phyloP scores from a whole-genome alignment of 2,113 vertebrate genomes.

The Plecotus auritus region DNA sequence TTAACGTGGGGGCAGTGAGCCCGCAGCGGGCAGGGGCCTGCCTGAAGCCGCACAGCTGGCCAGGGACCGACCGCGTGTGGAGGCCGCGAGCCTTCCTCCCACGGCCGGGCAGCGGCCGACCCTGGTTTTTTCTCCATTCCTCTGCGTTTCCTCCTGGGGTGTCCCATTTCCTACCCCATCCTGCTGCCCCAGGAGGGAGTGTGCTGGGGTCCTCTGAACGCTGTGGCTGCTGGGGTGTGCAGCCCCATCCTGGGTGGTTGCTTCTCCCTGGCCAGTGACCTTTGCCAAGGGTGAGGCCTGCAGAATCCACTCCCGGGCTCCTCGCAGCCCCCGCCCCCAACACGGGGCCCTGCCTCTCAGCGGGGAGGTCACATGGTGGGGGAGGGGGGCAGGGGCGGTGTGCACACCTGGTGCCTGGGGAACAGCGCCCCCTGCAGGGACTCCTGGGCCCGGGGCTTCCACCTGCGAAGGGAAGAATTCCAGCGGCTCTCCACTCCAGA shows the following conservation, averaged over 20 bases:
- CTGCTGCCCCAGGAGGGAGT: too few species aligned
- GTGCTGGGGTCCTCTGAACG: not conserved
- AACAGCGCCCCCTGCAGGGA: too few species aligned
- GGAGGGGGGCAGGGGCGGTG: rapidly evolving
- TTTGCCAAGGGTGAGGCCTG: not conserved
- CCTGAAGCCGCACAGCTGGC: not conserved
- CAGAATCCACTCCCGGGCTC: not conserved
- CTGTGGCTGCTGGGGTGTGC: rapidly evolving
- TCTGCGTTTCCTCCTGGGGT: not conserved
- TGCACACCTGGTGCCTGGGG: not conserved
- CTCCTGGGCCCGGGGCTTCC: not conserved
- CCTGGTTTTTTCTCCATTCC: not conserved
- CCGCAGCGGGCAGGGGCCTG: not conserved
- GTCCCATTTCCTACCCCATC: not conserved
- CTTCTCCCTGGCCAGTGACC: not conserved
- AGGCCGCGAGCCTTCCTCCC: not conserved
- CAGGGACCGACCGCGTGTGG: rapidly evolving
- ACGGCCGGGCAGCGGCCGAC: rapidly evolving
- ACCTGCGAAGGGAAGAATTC: not conserved
- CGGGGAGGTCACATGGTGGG: not conserved
- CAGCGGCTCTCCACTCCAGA: rapidly evolving
- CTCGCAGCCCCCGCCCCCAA: not conserved
- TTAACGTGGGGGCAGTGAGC: not conserved
- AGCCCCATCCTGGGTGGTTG: rapidly evolving
- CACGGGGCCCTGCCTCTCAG: not conserved